Evolutionary conservation across 2,797 vertebrate species (phyloP), one percentile per base, ranked within the genome.

Genomic region (Mallotus villosus): DNA sequence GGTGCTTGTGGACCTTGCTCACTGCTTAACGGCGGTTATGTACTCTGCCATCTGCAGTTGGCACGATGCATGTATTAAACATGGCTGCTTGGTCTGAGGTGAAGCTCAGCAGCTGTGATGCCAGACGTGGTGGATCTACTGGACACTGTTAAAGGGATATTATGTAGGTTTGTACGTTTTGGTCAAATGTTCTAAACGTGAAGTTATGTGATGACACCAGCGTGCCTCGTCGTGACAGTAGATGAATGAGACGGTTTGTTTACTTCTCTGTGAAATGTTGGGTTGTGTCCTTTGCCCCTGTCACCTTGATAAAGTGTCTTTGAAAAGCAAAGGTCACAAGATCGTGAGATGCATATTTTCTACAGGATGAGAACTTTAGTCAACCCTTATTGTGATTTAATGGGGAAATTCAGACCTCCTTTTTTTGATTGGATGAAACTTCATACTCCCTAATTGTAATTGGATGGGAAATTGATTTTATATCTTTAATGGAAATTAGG

Each of bases 191-290:
- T 29, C 69, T 7, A 17, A 63, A 19, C 37, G 68, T n/a, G 49
- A 34, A 60, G 78, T 69, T 64, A 24, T 61, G 81, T 57, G 34
- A 74, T 34, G 17, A 82, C 79, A 84, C 85, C 86, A 16, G 68
- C 22, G 86, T 91, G 89, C 88, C 87, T 89, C 82, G 61, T 46
- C 41, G 2, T 14, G 9, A 46, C 41, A 46, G 41, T 14, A 46
- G 41, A 46, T 46, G 41, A 14, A 12, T 46, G 12, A 46, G 41
- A 46, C 41, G 12, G 9, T 12, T 46, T 3, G 12, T 46, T 46
- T 17, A 69, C 65, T 66, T 59, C 16, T 24, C 58, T 9, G 83
- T 63, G 24, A 64, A 22, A 57, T 32, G 51, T 12, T 46, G 37
- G 37, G 37, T 41, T 41, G 74, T 32, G 27, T 72, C 74, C 67